Conservation (phyloP, 2,113 vertebrate genomes). For the Aix galericulata region DNA sequence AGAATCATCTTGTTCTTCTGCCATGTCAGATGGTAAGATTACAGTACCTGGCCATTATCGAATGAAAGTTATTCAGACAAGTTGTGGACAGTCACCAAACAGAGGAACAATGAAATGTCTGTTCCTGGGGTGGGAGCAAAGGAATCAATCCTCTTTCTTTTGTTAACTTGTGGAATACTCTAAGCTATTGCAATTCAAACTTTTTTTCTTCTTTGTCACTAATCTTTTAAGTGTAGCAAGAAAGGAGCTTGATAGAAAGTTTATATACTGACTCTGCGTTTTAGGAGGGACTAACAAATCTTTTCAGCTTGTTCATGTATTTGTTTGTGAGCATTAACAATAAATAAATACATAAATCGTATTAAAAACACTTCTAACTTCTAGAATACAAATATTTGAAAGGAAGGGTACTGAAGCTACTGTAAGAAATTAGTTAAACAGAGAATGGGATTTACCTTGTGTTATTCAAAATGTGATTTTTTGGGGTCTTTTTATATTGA, state of each 20-base stretch:
- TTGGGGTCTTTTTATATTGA: not conserved
- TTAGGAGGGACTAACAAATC: not conserved
- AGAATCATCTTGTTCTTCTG: slow-evolving; percentile 43
- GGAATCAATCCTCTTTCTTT: slow-evolving; percentile 37
- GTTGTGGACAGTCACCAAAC: not conserved
- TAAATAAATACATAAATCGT: not conserved
- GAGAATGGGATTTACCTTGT: not conserved
- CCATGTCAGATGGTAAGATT: slow-evolving; percentile 66
- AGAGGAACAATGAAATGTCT: slow-evolving; percentile 51
- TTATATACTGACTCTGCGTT: not conserved
- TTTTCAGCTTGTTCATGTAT: not conserved
- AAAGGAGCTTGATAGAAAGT: slow-evolving; percentile 11
- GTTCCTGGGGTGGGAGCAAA: slow-evolving; percentile 61
- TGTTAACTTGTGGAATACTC: not conserved
- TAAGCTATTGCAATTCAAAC: slow-evolving; percentile 34
- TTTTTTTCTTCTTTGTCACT: slow-evolving; percentile 15
- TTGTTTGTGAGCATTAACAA: not conserved
- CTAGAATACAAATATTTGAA: not conserved
- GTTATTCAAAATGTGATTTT: not conserved
- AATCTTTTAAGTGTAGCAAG: slow-evolving; percentile 31
- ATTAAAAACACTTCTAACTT: not conserved
- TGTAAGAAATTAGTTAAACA: not conserved
- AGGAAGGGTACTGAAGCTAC: not conserved
- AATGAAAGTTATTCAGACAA: slow-evolving; percentile 40
- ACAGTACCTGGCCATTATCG: slow-evolving; percentile 29